phyloP scores from a whole-genome alignment of 2,113 vertebrate genomes.

The Pseudolaguvia tuberculata region DNA sequence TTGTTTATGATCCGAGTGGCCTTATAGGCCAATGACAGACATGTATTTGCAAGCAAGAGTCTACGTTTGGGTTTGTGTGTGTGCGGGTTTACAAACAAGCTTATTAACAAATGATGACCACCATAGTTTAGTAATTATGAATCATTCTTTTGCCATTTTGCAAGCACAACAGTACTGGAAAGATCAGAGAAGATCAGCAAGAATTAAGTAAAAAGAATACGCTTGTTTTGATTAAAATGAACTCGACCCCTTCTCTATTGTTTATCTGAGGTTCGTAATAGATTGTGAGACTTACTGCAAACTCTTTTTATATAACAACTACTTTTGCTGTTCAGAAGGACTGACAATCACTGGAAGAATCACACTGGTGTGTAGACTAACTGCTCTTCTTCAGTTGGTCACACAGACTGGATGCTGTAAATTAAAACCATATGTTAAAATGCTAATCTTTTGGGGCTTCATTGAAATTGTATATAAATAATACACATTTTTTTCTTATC shows the following conservation, averaged over 20 bases:
- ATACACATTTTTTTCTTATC: conserved; percentile 53
- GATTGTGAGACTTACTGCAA: conserved; percentile 21
- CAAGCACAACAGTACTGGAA: background rate
- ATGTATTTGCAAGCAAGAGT: background rate
- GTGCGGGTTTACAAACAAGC: no score
- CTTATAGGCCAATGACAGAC: background rate
- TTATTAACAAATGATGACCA: background rate
- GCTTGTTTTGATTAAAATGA: background rate
- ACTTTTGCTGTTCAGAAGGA: background rate
- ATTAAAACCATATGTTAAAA: conserved; percentile 54
- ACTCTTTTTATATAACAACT: conserved; percentile 4
- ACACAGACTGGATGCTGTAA: conserved; percentile 52
- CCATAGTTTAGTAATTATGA: no score
- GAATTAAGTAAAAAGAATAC: background rate
- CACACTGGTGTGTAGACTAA: conserved; percentile 56
- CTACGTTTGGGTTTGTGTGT: no score
- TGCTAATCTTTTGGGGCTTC: conserved; percentile 59
- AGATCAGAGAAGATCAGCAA: background rate
- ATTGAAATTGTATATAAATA: conserved; percentile 66
- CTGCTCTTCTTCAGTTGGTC: conserved; percentile 59
- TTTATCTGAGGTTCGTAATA: conserved; percentile 15
- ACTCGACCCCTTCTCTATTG: background rate
- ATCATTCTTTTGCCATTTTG: background rate
- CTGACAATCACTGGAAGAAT: conserved; percentile 9
- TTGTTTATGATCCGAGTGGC: background rate